Conservation (phyloP, 2,888 invertebrate species). For the Eutolmus rufibarbis region DNA sequence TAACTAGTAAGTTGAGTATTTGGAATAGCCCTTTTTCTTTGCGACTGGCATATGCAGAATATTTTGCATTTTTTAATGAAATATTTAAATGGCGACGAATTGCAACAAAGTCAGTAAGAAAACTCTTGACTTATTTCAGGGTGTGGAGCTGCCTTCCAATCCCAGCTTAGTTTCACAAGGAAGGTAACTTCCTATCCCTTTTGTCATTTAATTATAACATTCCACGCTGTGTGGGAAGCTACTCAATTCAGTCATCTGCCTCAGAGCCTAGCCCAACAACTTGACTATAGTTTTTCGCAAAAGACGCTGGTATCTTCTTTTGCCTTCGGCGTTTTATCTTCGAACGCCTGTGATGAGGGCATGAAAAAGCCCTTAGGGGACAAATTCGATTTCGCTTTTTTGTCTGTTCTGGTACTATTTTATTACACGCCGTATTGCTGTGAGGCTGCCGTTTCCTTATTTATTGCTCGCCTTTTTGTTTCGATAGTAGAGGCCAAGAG, state of each 20-base stretch:
- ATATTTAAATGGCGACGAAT: neutral
- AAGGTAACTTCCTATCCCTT: slow-evolving; percentile 3
- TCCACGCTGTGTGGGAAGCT: slow-evolving; percentile 18
- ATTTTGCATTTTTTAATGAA: neutral
- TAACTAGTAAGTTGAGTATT: neutral
- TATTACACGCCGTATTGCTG: neutral
- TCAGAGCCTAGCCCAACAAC: neutral
- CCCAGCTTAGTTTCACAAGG: neutral
- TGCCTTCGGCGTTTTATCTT: slow-evolving; percentile 25
- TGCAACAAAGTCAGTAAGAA: neutral
- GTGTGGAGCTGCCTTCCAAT: neutral
- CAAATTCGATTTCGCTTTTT: slow-evolving; percentile 26
- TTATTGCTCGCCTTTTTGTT: neutral
- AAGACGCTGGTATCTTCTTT: slow-evolving; percentile 21
- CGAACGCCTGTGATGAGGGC: slow-evolving; percentile 19
- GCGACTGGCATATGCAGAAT: neutral
- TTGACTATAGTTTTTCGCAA: neutral
- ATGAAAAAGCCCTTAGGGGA: slow-evolving; percentile 22
- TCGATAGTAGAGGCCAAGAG: neutral
- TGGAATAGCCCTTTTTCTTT: neutral
- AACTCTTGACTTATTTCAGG: neutral
- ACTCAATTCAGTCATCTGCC: neutral
- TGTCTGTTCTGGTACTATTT: neutral
- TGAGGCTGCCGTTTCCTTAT: slow-evolving; percentile 1
- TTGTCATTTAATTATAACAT: slow-evolving; percentile 10